Evolutionary conservation across 2,113 vertebrate species (phyloP), one percentile per base, ranked within the genome.

Genomic region (Dicerorhinus sumatrensis): DNA sequence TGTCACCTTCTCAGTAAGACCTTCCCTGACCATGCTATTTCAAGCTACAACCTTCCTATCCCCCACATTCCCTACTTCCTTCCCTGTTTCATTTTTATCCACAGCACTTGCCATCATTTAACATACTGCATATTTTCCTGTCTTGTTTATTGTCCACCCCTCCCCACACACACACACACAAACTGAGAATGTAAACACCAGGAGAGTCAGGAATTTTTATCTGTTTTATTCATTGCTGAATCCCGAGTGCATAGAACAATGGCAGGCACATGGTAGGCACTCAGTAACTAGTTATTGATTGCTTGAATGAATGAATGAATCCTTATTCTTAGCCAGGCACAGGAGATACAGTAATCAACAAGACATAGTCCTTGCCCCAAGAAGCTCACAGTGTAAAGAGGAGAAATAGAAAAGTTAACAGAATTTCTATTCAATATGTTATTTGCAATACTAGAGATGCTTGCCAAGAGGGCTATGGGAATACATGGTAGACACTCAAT

Each of bases 331-430:
- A 89, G 5, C 48, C 18, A 33, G 63, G 39, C 39, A 58, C 36
- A 91, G 36, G 46, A 96, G 29, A 93, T 77, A 36, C 5, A 86
- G 12, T 82, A 90, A 92, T 46, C 16, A 92, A 75, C 20, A 89
- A 93, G 62, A 82, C 10, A 39, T 62, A 3, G 21, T n/a, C n/a
- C 20, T 97, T 84, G 31, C 10, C 77, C 25, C 10, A 62, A 91
- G 17, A 84, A 77, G 5, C 33, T 88, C 25, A 93, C 65, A 65
- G 23, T 69, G 8, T 48, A 80, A 92, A 65, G 70, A 25, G 7
- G 54, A 75, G 58, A 95, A 96, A 80, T 88, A 88, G 56, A 91
- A 62, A 98, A 79, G 23, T 62, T 88, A 94, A 80, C 25, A 72
- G n/a, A 87, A 93, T 73, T 81, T 96, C 70, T 80, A 46, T 91